phyloP scores from a whole-genome alignment of 2,888 invertebrate genomes.

The Alitta virens region DNA sequence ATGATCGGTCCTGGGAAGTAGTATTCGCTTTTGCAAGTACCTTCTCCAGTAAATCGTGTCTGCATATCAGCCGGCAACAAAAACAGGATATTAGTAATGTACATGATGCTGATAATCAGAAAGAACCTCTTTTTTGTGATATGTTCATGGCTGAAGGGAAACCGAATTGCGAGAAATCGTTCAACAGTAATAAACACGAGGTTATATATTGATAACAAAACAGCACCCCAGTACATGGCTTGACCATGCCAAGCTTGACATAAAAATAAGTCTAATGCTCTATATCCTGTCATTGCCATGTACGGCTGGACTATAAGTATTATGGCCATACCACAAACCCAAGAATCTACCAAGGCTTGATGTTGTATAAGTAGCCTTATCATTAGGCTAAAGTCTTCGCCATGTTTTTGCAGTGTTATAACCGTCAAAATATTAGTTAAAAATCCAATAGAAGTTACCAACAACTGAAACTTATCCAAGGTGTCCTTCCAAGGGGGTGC shows the following conservation, averaged over 20 bases:
- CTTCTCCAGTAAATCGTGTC: background rate
- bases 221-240: background rate
- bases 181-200: background rate
- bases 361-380: background rate
- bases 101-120: background rate
- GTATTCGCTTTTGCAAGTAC: background rate
- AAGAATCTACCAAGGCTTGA: background rate
- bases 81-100: background rate
- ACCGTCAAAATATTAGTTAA: background rate
- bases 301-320: background rate
- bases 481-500: background rate
- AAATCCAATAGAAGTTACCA: background rate
- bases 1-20: background rate
- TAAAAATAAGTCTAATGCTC: background rate
- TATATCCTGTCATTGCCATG: background rate
- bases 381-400: background rate
- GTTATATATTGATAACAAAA: background rate
- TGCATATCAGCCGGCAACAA: background rate
- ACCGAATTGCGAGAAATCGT: background rate
- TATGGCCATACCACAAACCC: constrained; percentile 1
- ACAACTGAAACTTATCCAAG: background rate
- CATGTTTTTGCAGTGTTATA: background rate
- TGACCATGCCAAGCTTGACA: constrained; percentile 1
- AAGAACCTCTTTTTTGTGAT: background rate
- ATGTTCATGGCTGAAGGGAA: background rate